Evolutionary conservation across 2,113 vertebrate species (phyloP).

Genomic region (Corythornis madagascariensis): DNA sequence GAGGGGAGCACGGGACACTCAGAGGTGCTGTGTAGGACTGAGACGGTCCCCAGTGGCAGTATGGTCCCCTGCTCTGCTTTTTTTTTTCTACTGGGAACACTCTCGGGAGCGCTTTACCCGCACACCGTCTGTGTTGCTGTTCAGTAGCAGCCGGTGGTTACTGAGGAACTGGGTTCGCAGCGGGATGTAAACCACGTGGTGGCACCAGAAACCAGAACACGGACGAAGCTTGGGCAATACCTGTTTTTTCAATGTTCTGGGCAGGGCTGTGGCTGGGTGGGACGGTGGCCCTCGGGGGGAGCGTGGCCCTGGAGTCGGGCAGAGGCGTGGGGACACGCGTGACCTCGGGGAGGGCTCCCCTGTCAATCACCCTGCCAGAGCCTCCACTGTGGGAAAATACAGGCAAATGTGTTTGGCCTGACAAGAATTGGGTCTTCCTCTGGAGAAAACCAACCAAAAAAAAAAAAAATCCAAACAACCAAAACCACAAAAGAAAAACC

Average conservation of each 20-base stretch:
- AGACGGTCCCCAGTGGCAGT: no score
- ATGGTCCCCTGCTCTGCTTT: background rate
- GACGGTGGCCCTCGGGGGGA: no score
- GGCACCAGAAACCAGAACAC: background rate
- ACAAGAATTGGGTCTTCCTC: no score
- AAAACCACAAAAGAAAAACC: background rate
- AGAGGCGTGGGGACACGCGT: rapidly evolving
- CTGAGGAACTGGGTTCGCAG: rapidly evolving
- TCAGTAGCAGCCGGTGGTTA: background rate
- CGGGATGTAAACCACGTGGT: background rate
- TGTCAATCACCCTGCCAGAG: background rate
- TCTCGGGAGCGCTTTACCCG: rapidly evolving
- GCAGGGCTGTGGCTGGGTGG: no score
- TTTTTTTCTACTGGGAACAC: background rate
- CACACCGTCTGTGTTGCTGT: background rate
- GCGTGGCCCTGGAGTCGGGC: rapidly evolving
- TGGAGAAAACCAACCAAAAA: background rate
- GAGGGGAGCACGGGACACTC: background rate
- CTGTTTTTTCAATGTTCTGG: no score
- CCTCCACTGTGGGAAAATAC: rapidly evolving
- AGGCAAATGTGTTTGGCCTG: background rate
- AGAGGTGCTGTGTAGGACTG: background rate
- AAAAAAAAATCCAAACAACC: background rate
- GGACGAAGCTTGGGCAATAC: no score
- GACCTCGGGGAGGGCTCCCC: background rate